Base-by-base conservation (phyloP, 2,113 vertebrate species). In the Hyperoodon ampullatus region DNA sequence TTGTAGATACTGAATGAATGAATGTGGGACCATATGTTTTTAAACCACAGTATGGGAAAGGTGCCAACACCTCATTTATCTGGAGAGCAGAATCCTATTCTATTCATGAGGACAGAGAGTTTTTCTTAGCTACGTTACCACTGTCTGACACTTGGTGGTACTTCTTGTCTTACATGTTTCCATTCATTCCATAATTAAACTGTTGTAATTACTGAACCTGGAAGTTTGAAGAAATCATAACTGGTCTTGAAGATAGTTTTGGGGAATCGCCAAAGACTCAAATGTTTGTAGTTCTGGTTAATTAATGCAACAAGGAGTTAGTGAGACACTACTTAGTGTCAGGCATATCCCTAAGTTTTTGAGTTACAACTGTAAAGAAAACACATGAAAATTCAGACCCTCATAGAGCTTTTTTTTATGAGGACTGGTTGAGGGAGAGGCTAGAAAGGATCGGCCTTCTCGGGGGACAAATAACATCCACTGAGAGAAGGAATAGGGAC, bases 1-100 rank as follows among this genome's bases (percentile, higher is more conserved):
- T 78, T 75, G 42, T 94, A 78, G 72, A 53, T 94, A 90, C 60
- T 61, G 75, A 97, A 68, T 66, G 61, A 92, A 50, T 92, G 90
- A 68, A 58, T 88, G 19, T 81, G 68, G 55, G 77, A 50, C 39
- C 61, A 83, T 68, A 50, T 94, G 35, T 58, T 95, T 82, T 88
- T 63, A 82, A 82, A 85, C 60, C 53, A 71, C n/a, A 66, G 39
- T 26, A 15, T 68, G 35, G 89, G 78, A 97, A 91, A 60, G 35
- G 85, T 23, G 83, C 55, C 84, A 94, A 35, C 39, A 30, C 63
- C 42, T 95, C 47, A 50, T 91, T 77, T 80, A 47, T 71, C 50
- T 94, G 21, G 82, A 90, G 84, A 72, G 26, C 53, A 71, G 53
- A 90, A 60, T 68, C 66, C 35, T 80, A 26, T 42, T 95, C 85